Percentiles rank a stretch among this genome's conserved stretches.
phyloP scores from a whole-genome alignment of 2,797 vertebrate genomes.

The Rhinichthys osculus region DNA sequence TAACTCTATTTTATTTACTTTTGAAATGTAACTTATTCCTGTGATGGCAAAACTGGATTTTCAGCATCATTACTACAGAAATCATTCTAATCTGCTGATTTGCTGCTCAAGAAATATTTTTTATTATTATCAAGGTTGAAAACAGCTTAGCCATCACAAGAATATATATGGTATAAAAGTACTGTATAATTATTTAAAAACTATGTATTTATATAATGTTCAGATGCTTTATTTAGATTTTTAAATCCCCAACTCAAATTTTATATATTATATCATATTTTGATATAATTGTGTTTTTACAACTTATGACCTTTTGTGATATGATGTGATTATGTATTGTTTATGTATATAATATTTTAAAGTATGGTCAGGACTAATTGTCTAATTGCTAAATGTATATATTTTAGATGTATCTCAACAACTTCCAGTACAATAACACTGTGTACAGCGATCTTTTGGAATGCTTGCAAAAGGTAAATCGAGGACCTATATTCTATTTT shows the following conservation, averaged over 20 bases:
- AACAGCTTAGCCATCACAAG: background rate
- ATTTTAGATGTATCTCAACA: conserved; percentile 70
- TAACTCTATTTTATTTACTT: background rate
- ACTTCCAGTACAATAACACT: conserved; percentile 59
- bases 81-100: background rate
- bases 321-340: background rate
- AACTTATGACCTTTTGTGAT: background rate
- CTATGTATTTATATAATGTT: background rate
- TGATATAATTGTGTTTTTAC: background rate
- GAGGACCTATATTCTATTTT: background rate
- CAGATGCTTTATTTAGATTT: background rate
- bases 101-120: background rate
- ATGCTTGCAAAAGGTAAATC: conserved; percentile 69
- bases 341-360: background rate
- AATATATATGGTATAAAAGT: background rate
- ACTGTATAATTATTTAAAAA: no score
- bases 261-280: background rate
- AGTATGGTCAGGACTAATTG: background rate
- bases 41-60: background rate
- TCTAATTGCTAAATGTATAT: background rate
- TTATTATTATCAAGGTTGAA: background rate
- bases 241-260: background rate
- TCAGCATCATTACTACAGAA: background rate
- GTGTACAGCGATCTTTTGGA: conserved; percentile 70
- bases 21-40: background rate